phyloP scores from a whole-genome alignment of 2,888 invertebrate species.

The Amblyjoppa proteus region DNA sequence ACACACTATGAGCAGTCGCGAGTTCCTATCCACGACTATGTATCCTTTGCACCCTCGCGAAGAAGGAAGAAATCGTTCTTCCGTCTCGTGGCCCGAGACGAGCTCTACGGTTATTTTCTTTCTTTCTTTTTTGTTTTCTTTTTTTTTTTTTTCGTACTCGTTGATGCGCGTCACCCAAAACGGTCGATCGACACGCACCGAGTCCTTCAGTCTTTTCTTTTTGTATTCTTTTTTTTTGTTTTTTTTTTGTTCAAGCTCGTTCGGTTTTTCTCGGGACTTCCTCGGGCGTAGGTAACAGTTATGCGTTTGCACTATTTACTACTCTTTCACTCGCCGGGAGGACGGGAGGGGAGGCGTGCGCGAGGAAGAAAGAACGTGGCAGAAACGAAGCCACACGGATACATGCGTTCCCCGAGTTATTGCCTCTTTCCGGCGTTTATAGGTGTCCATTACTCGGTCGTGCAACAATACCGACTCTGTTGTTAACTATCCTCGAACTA shows the following conservation, averaged over 20 bases:
- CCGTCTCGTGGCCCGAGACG: conserved; percentile 49
- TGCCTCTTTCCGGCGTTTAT: conserved; percentile 80
- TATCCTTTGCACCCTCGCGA: conserved; percentile 56
- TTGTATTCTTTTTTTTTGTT: too few species aligned
- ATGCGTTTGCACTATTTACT: conserved; percentile 25
- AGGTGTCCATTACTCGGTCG: conserved; percentile 79
- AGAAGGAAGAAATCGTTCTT: conserved; percentile 63
- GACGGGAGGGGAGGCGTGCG: conserved; percentile 61
- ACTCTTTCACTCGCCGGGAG: conserved; percentile 27
- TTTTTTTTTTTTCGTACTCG: conserved; percentile 44
- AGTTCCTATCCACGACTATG: conserved; percentile 42
- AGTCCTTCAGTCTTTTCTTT: conserved; percentile 25
- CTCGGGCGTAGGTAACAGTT: not conserved
- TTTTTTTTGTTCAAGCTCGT: conserved; percentile 19
- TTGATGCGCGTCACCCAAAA: conserved; percentile 67
- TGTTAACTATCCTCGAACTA: conserved; percentile 68
- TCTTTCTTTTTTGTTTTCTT: not conserved
- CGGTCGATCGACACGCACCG: conserved; percentile 63
- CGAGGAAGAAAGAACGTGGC: conserved; percentile 60
- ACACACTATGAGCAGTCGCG: conserved; percentile 38
- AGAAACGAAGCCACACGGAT: conserved; percentile 69
- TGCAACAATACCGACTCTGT: conserved; percentile 64
- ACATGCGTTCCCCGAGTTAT: conserved; percentile 76
- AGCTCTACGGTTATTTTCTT: conserved; percentile 41
- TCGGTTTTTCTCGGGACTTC: conserved; percentile 14